phyloP scores from a whole-genome alignment of 2,113 vertebrate species.

The Platichthys flesus region DNA sequence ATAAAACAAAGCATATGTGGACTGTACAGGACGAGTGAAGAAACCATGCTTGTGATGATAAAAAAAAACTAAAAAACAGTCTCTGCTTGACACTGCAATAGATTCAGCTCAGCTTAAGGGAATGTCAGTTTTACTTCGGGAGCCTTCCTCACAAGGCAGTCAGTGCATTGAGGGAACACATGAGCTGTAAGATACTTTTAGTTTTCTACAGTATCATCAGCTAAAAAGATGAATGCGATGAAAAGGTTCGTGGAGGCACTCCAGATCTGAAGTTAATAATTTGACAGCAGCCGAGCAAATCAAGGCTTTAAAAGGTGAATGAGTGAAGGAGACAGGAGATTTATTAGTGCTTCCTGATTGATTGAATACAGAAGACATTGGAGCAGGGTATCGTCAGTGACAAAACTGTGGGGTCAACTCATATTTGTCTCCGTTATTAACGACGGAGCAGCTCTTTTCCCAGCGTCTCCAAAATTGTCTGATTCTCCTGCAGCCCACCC shows the following conservation, averaged over 20 bases:
- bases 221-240: slow-evolving; percentile 37
- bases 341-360: slow-evolving; percentile 49
- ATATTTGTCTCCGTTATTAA: slow-evolving; percentile 68
- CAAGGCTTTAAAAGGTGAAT: slow-evolving; percentile 18
- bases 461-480: slow-evolving; percentile 56
- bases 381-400: slow-evolving; percentile 41
- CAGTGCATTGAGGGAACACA: slow-evolving; percentile 21
- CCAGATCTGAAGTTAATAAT: slow-evolving; percentile 12
- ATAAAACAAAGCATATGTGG: slow-evolving; percentile 39
- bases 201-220: slow-evolving; percentile 36
- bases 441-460: slow-evolving; percentile 55
- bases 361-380: slow-evolving; percentile 53
- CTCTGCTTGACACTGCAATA: slow-evolving; percentile 14
- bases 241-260: slow-evolving; percentile 44
- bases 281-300: slow-evolving; percentile 8
- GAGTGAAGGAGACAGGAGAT: slow-evolving; percentile 40
- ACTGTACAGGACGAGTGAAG: slow-evolving; percentile 45
- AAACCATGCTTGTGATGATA: slow-evolving; percentile 32
- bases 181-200: slow-evolving; percentile 33
- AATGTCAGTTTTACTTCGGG: slow-evolving; percentile 30
- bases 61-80: slow-evolving; percentile 41
- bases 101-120: slow-evolving; percentile 31
- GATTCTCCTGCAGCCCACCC: slow-evolving; percentile 20
- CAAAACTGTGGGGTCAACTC: slow-evolving; percentile 54
- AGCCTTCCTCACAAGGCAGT: slow-evolving; percentile 23